Evolutionary conservation across 2,113 vertebrate genomes (phyloP).

Genomic region (Cavia porcellus): DNA sequence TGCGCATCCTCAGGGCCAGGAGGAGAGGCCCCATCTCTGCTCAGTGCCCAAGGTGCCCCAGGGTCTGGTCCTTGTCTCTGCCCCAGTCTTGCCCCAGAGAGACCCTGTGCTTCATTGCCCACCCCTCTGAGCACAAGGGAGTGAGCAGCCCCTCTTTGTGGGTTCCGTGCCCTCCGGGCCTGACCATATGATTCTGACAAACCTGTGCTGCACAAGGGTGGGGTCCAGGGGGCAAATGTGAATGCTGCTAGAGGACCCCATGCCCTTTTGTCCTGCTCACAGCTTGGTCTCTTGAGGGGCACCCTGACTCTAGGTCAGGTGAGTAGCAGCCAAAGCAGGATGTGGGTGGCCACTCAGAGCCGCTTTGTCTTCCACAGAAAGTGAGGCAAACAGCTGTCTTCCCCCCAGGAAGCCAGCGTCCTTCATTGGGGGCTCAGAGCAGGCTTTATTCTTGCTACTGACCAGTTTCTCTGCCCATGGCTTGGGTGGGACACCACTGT

Average conservation of each 20-base stretch:
- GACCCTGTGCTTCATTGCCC: neutral
- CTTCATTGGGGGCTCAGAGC: neutral
- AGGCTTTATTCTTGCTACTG: neutral
- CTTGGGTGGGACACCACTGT: neutral
- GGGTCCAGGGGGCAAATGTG: neutral
- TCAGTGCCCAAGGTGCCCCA: neutral
- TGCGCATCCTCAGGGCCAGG: no score
- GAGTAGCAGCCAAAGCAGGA: neutral
- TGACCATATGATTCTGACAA: neutral
- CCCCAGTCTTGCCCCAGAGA: no score
- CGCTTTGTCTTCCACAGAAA: neutral
- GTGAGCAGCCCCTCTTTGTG: neutral
- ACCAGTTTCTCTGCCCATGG: neutral
- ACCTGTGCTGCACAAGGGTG: neutral
- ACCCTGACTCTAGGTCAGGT: neutral
- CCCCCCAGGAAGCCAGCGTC: neutral
- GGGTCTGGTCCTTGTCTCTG: neutral
- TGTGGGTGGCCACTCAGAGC: no score
- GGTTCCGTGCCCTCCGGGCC: neutral
- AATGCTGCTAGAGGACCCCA: neutral
- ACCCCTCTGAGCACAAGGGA: neutral
- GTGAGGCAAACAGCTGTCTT: neutral
- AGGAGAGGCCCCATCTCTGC: neutral
- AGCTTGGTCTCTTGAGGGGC: no score
- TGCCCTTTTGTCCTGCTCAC: neutral